These are phyloP conservation scores for Myzus persicae DNA, from an alignment of 1,140 invertebrate species.

Conservation along the genomic window DNA sequence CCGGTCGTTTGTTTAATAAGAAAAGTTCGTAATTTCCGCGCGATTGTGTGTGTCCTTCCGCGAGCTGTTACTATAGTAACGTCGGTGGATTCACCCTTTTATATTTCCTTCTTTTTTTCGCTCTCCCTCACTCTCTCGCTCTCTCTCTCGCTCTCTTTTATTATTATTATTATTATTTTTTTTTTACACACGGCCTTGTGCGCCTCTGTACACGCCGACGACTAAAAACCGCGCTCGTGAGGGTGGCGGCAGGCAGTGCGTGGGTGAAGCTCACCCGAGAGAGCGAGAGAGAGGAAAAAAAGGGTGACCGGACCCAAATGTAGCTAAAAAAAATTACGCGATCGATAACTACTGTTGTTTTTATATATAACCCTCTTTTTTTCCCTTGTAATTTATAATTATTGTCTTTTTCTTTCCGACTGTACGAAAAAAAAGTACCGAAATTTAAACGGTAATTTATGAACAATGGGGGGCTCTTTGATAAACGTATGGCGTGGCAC, in stretches of 20 bases:
- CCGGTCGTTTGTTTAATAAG: slow-evolving; percentile 58
- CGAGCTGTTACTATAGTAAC: slow-evolving; percentile 58
- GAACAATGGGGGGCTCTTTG: slow-evolving; percentile 29
- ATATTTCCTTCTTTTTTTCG: slow-evolving; percentile 55
- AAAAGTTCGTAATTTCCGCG: slow-evolving; percentile 59
- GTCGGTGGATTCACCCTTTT: slow-evolving; percentile 56
- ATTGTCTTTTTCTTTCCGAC: slow-evolving; percentile 45
- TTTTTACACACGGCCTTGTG: slow-evolving; percentile 26
- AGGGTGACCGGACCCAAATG: slow-evolving; percentile 53
- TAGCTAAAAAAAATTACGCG: slow-evolving; percentile 58
- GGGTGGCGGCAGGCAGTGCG: slow-evolving; percentile 19
- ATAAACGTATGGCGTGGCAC: slow-evolving; percentile 38
- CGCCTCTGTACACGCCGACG: background rate
- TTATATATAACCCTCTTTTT: slow-evolving; percentile 56
- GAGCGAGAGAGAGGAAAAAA: slow-evolving; percentile 33
- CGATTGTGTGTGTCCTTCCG: slow-evolving; percentile 58
- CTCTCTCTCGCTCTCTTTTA: slow-evolving; percentile 60
- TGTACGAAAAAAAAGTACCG: slow-evolving; percentile 18
- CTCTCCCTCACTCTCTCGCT: slow-evolving; percentile 2
- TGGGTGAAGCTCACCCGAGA: background rate
- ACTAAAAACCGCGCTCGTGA: slow-evolving; percentile 48
- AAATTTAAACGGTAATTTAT: slow-evolving; percentile 58
- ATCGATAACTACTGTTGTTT: slow-evolving; percentile 58
- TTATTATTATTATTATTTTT: slow-evolving; percentile 59
- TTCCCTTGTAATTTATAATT: slow-evolving; percentile 56